Evolutionary conservation across 2,888 invertebrate species (phyloP).

Genomic region (Drosophila paranaensis): DNA sequence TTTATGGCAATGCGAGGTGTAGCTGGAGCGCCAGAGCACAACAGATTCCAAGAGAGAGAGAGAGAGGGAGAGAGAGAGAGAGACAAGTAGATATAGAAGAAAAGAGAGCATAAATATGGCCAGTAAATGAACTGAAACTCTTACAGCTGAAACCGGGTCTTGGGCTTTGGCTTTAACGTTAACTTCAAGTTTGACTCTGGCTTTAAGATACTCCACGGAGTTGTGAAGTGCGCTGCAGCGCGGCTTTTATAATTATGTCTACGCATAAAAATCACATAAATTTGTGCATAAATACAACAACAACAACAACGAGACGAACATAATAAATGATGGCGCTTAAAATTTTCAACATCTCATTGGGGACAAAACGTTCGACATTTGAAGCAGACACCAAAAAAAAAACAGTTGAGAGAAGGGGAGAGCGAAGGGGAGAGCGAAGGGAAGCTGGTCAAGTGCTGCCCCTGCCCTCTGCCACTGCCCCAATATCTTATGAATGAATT

Average conservation of each 20-base stretch:
- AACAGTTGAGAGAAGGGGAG: neutral
- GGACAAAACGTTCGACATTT: slow-evolving; percentile 72
- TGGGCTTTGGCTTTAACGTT: slow-evolving; percentile 25
- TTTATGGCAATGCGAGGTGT: slow-evolving; percentile 82
- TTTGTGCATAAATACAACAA: slow-evolving; percentile 77
- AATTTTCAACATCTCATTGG: slow-evolving; percentile 77
- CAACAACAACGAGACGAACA: slow-evolving; percentile 55
- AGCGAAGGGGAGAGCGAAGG: neutral
- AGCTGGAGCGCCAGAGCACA: slow-evolving; percentile 77
- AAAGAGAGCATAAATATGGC: slow-evolving; percentile 38
- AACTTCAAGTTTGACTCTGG: slow-evolving; percentile 17
- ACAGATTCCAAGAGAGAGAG: slow-evolving; percentile 13
- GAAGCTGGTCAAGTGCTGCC: slow-evolving; percentile 63
- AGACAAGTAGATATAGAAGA: slow-evolving; percentile 2
- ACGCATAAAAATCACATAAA: slow-evolving; percentile 84
- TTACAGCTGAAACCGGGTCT: slow-evolving; percentile 37
- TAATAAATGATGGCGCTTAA: slow-evolving; percentile 84
- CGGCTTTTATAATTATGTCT: slow-evolving; percentile 82
- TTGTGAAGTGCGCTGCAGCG: slow-evolving; percentile 40
- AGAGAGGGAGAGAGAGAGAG: slow-evolving; percentile 3
- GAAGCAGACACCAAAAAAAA: slow-evolving; percentile 44
- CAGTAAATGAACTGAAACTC: slow-evolving; percentile 55
- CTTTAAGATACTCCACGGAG: slow-evolving; percentile 40
- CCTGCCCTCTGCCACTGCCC: slow-evolving; percentile 8
- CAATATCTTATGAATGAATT: slow-evolving; percentile 72